Base-by-base conservation (phyloP, 2,888 invertebrate genomes). In the Crioceris asparagi region DNA sequence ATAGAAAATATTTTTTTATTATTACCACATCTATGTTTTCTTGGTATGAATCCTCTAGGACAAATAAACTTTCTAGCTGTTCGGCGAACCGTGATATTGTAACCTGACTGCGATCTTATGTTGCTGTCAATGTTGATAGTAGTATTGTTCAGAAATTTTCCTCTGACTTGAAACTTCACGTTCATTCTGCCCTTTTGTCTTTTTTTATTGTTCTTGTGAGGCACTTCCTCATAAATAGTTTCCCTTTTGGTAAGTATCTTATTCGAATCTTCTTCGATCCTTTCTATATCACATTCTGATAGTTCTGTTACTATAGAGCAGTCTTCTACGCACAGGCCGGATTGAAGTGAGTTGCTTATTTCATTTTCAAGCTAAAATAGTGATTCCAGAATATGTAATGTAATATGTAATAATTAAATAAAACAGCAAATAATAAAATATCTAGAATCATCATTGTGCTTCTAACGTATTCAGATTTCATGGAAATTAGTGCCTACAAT, bases 1-100 rank as follows among this genome's bases (percentile, higher is more conserved):
- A 29, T 10, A 25, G 25, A 25, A n/a, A 25, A 11, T 25, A 6
- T 25, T 12, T 11, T 12, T 12, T 6, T 4, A 11, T 7, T 6
- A 64, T 59, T 62, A 77, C 77, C 71, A 56, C 78, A 78, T 48
- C 66, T 60, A 29, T 67, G 61, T 48, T 68, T 70, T 38, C 66
- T 65, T 10, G 67, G 55, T 2, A 76, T 60, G 45, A 69, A 72
- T 12, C 78, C 77, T 12, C 53, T 46, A 4, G 70, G 65, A 49
- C 77, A 78, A 2, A 51, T 41, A 18, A 63, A 45, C 38, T 50
- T 55, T 0, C 38, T 23, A 27, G 39, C 43, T 15, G 45, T 15
- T 29, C 41, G 48, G 32, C 44, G 43, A 3, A 51, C 32, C 1
- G 46, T 43, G 10, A 41, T 29, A 30, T 50, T 49, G 4, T 39